phyloP scores from a whole-genome alignment of 2,113 vertebrate genomes.

The Argyrosomus japonicus region DNA sequence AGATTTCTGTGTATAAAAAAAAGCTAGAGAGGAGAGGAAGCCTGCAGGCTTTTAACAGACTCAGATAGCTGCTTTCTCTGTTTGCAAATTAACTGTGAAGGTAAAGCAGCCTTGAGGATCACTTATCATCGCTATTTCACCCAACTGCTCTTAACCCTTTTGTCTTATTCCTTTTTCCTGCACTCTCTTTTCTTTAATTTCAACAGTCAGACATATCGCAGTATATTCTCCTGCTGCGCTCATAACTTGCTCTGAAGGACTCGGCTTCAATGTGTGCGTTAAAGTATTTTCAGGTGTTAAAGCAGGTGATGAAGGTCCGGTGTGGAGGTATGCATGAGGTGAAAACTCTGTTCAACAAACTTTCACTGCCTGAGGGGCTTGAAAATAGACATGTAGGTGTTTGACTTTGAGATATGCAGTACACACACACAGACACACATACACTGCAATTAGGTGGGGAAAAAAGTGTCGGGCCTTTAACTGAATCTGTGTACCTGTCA shows the following conservation, averaged over 20 bases:
- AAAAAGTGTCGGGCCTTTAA: neutral
- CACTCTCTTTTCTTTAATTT: neutral
- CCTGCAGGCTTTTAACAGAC: slow-evolving; percentile 21
- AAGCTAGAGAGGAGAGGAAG: slow-evolving; percentile 3
- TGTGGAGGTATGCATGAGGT: slow-evolving; percentile 22
- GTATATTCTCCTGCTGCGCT: neutral
- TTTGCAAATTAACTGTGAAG: slow-evolving; percentile 26
- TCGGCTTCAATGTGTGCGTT: neutral
- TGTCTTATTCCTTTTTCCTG: neutral
- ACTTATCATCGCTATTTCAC: slow-evolving; percentile 5
- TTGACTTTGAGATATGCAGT: neutral
- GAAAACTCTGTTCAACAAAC: slow-evolving; percentile 20
- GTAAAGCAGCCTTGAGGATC: slow-evolving; percentile 12
- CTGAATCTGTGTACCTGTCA: neutral
- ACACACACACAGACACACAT: no score
- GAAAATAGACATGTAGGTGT: neutral
- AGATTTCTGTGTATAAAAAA: neutral
- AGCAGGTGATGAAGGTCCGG: slow-evolving; percentile 39
- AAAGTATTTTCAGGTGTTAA: slow-evolving; percentile 39
- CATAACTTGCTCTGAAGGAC: neutral
- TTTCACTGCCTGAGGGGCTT: slow-evolving; percentile 1
- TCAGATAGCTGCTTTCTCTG: slow-evolving; percentile 19
- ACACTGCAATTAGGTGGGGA: no score
- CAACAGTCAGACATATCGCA: neutral
- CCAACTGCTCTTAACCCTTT: neutral